Percentiles rank a stretch among this genome's conserved stretches.
These are phyloP conservation scores for Panulirus ornatus DNA, from an alignment of 1,140 invertebrate genomes.

Conservation along the genomic window DNA sequence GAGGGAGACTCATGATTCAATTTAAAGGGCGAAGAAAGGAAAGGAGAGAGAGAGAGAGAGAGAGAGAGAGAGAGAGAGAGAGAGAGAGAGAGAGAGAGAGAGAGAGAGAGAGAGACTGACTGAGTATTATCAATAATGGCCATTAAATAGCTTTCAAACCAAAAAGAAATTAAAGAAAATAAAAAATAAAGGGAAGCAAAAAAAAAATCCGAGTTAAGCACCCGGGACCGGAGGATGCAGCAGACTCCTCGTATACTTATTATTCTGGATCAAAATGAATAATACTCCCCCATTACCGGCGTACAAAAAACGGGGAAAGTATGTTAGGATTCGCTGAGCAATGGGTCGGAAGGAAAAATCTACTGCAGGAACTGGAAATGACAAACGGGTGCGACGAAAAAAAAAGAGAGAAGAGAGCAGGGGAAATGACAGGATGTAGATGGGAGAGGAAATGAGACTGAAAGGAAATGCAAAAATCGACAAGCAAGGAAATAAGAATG, in stretches of 20 bases:
- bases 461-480: too few species aligned
- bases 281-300: not conserved
- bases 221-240: too few species aligned
- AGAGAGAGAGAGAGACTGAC: not conserved
- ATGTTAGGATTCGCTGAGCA: not conserved
- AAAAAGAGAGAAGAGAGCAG: too few species aligned
- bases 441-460: not conserved
- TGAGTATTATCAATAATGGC: too few species aligned
- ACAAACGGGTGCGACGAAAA: not conserved
- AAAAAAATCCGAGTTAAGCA: not conserved
- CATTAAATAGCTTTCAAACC: too few species aligned
- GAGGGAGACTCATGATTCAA: too few species aligned
- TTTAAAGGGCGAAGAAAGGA: too few species aligned
- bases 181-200: not conserved
- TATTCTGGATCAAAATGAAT: not conserved
- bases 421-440: too few species aligned
- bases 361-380: not conserved
- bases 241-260: too few species aligned
- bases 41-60: not conserved
- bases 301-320: not conserved
- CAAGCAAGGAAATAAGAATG: too few species aligned
- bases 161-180: too few species aligned
- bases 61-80: not conserved
- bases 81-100: not conserved
- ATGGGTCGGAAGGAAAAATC: not conserved